A percentile compares a stretch with the other conserved stretches of the same genome.
Evolutionary conservation across 2,888 invertebrate species (phyloP).

Genomic region (Sipunculus nudus): DNA sequence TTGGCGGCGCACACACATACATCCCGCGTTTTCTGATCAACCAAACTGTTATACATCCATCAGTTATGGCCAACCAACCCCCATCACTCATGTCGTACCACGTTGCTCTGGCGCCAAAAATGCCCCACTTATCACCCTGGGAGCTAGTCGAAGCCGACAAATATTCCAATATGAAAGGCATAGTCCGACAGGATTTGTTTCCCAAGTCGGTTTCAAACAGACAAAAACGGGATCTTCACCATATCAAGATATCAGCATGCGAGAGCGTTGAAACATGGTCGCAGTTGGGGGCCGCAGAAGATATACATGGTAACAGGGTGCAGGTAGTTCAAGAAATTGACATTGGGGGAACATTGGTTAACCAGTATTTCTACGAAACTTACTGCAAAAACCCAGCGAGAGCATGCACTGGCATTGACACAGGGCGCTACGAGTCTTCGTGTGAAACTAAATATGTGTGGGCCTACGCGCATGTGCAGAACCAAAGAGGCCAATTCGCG

Average conservation of each 20-base stretch:
- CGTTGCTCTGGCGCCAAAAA: neutral
- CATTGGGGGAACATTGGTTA: constrained; percentile 6
- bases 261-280: constrained; percentile 34
- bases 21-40: no score
- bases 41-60: no score
- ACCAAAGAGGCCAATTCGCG: neutral
- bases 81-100: no score
- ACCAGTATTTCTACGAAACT: constrained; percentile 18
- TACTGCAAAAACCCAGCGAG: constrained; percentile 21
- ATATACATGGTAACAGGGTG: constrained; percentile 14
- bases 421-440: neutral
- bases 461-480: constrained; percentile 11
- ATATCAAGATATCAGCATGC: constrained; percentile 38
- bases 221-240: neutral
- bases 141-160: no score
- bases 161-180: no score
- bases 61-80: no score
- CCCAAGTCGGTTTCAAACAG: neutral
- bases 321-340: constrained; percentile 13
- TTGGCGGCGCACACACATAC: no score
- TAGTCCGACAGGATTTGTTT: neutral
- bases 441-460: constrained; percentile 13
- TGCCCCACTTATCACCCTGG: no score
- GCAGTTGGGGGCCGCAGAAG: constrained; percentile 26
- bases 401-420: constrained; percentile 10